phyloP scores from a whole-genome alignment of 2,888 invertebrate species.

The Erebia ligea region DNA sequence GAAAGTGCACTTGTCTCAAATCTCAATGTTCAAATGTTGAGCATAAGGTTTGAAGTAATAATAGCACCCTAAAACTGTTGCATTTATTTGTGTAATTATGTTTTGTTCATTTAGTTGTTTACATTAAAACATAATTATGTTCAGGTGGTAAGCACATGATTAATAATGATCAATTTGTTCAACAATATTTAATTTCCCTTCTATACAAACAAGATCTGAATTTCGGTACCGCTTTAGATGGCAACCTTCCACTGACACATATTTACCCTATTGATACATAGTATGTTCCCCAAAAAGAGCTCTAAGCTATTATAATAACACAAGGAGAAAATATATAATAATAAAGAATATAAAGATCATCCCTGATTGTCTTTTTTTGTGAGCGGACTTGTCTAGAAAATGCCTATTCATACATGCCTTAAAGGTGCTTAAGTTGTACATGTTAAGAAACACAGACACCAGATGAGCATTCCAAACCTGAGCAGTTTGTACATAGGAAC shows the following conservation, averaged over 20 bases:
- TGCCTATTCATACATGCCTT: too few relatives aligned
- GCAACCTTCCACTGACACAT: too few relatives aligned
- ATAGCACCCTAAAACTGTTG: background rate
- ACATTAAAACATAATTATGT: constrained; percentile 3
- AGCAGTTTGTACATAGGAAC: too few relatives aligned
- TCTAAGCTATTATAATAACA: too few relatives aligned
- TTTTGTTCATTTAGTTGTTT: background rate
- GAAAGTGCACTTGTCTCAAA: background rate
- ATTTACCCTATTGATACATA: too few relatives aligned
- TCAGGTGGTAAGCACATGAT: constrained; percentile 9
- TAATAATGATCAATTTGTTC: background rate
- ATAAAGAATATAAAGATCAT: background rate
- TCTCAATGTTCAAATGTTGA: background rate
- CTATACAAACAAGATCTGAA: background rate
- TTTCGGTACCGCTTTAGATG: too few relatives aligned
- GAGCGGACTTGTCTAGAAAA: too few relatives aligned
- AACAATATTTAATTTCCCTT: background rate
- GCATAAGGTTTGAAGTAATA: background rate
- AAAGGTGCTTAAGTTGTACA: too few relatives aligned
- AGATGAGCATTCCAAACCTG: too few relatives aligned
- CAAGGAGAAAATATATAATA: too few relatives aligned
- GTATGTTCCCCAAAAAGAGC: too few relatives aligned
- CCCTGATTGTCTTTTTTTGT: background rate
- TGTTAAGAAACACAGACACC: too few relatives aligned
- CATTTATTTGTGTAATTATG: background rate